These are phyloP conservation scores for Nannoperca australis DNA, from an alignment of 2,797 vertebrate species.

Conservation along the genomic window DNA sequence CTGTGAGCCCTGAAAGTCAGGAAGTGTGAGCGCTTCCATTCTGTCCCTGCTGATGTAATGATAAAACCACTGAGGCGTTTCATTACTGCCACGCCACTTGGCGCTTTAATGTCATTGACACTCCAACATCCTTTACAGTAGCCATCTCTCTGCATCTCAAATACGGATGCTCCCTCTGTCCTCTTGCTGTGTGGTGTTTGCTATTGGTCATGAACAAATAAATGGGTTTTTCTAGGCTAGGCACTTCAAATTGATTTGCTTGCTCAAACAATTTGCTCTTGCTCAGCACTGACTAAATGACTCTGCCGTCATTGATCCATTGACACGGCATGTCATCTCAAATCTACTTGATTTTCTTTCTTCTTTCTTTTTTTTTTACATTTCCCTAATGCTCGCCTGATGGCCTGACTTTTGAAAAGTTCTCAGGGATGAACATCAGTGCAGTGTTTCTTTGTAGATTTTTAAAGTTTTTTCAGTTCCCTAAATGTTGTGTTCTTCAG, in stretches of 20 bases:
- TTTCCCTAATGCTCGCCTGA: slow-evolving; percentile 26
- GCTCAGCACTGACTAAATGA: slow-evolving; percentile 83
- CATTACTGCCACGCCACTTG: slow-evolving; percentile 72
- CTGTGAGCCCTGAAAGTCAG: slow-evolving; percentile 73
- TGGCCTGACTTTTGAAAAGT: slow-evolving; percentile 27
- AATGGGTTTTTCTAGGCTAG: slow-evolving; percentile 70
- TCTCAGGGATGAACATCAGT: slow-evolving; percentile 8
- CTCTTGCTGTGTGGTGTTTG: slow-evolving; percentile 63
- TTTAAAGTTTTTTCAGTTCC: slow-evolving; percentile 9
- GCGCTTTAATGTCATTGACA: slow-evolving; percentile 76
- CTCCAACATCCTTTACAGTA: slow-evolving; percentile 74
- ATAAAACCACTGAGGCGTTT: slow-evolving; percentile 81
- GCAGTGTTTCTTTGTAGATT: slow-evolving; percentile 4
- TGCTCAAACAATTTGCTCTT: slow-evolving; percentile 84
- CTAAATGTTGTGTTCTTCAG: slow-evolving; percentile 23
- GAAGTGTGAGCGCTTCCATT: slow-evolving; percentile 66
- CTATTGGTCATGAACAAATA: slow-evolving; percentile 80
- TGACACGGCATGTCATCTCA: slow-evolving; percentile 75
- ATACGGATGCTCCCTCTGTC: slow-evolving; percentile 58
- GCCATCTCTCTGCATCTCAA: slow-evolving; percentile 67
- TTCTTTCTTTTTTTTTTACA: not conserved
- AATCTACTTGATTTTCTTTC: slow-evolving; percentile 66
- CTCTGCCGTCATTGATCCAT: slow-evolving; percentile 80
- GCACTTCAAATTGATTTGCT: slow-evolving; percentile 84
- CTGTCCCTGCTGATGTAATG: slow-evolving; percentile 74